Conservation (phyloP, 2,113 vertebrate species). For the Psilopogon haemacephalus region DNA sequence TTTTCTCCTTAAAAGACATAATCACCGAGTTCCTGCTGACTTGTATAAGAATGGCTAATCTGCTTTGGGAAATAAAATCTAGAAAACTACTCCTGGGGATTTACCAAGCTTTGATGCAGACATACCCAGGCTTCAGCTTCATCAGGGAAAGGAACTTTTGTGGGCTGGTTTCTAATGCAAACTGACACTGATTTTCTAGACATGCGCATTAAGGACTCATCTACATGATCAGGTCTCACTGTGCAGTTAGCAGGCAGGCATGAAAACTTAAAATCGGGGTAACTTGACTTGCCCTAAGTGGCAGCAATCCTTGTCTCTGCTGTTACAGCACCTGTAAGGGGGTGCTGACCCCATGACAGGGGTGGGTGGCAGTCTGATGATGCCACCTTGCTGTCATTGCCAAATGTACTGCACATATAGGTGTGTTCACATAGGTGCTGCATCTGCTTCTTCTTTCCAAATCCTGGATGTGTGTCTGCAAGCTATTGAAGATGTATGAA, state of each 20-base stretch:
- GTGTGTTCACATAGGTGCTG: neutral
- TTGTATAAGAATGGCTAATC: neutral
- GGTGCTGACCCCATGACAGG: too few relatives aligned
- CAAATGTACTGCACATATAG: neutral
- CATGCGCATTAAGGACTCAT: neutral
- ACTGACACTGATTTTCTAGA: neutral
- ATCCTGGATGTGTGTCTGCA: neutral
- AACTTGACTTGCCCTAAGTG: neutral
- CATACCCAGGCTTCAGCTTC: neutral
- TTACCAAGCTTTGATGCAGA: neutral
- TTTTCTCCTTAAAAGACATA: neutral
- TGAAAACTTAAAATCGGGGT: neutral
- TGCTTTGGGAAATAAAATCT: neutral
- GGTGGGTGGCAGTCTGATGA: neutral
- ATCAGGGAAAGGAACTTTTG: neutral
- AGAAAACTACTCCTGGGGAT: neutral
- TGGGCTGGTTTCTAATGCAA: neutral
- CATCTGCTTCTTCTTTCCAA: neutral
- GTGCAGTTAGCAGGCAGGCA: neutral
- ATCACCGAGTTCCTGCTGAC: neutral
- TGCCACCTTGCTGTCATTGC: neutral
- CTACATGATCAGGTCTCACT: neutral
- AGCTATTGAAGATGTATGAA: neutral
- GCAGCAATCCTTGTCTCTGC: neutral
- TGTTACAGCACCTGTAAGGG: neutral